Evolutionary conservation across 2,888 invertebrate species (phyloP).

Genomic region (Hemicrepidius hirtus): DNA sequence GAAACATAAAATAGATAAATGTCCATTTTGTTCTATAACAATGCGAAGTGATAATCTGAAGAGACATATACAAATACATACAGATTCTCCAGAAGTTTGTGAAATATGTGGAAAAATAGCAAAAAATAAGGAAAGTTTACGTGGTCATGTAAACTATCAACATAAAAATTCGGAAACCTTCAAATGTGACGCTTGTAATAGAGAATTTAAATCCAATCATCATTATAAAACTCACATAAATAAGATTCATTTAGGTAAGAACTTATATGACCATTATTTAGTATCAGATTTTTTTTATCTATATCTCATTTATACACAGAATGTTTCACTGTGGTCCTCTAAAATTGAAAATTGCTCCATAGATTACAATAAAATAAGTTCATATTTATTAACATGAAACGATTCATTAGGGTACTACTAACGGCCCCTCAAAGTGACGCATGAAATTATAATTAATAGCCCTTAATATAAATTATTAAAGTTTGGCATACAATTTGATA

Average conservation of each 20-base stretch:
- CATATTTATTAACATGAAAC: too few relatives aligned
- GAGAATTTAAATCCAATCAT: slow-evolving; percentile 61
- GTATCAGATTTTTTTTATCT: too few relatives aligned
- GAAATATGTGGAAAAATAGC: slow-evolving; percentile 65
- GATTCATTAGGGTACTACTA: too few relatives aligned
- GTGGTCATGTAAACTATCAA: slow-evolving; percentile 65
- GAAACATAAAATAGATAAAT: slow-evolving; percentile 63
- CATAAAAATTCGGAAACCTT: slow-evolving; percentile 62
- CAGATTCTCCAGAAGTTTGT: slow-evolving; percentile 62
- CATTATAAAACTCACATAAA: slow-evolving; percentile 63
- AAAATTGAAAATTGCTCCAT: too few relatives aligned
- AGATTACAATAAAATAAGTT: too few relatives aligned
- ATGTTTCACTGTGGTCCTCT: too few relatives aligned
- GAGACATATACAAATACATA: slow-evolving; percentile 63
- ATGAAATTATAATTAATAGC: too few relatives aligned
- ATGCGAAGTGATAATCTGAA: slow-evolving; percentile 63
- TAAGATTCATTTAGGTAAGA: slow-evolving; percentile 62
- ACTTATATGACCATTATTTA: too few relatives aligned
- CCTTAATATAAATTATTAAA: too few relatives aligned
- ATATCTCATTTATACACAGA: too few relatives aligned
- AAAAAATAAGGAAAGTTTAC: slow-evolving; percentile 65
- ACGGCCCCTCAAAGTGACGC: too few relatives aligned
- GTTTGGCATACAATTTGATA: too few relatives aligned
- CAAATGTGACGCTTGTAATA: slow-evolving; percentile 65
- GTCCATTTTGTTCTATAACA: slow-evolving; percentile 62